A percentile compares a stretch with the other conserved stretches of the same genome.
Conservation (phyloP, 2,888 invertebrate species). For the Monoplex corrugatus region DNA sequence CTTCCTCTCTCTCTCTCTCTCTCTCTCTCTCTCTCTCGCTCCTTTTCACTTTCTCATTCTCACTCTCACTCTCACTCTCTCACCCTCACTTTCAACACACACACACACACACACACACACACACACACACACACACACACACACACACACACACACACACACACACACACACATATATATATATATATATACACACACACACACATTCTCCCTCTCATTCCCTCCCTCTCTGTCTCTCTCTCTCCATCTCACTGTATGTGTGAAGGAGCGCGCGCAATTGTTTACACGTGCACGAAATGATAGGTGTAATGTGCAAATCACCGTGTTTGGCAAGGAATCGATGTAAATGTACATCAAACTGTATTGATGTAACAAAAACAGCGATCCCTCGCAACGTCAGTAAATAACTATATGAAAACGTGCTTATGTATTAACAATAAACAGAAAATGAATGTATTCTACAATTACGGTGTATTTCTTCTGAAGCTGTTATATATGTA, state of each 20-base stretch:
- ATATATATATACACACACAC: background rate
- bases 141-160: background rate
- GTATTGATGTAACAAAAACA: too few species aligned
- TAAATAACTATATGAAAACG: too few species aligned
- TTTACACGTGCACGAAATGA: too few species aligned
- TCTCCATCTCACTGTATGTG: background rate
- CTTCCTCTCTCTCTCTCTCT: background rate
- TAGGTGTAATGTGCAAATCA: too few species aligned
- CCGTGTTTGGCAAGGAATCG: too few species aligned
- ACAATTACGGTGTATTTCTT: too few species aligned
- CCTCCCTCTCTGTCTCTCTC: background rate
- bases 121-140: background rate
- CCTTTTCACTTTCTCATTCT: background rate
- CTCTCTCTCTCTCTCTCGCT: background rate
- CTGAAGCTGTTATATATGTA: too few species aligned
- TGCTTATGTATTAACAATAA: too few species aligned
- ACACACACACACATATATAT: background rate
- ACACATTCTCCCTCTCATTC: background rate
- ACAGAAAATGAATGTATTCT: too few species aligned
- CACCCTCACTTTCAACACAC: too few species aligned
- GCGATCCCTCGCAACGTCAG: too few species aligned
- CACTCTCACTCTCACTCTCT: background rate
- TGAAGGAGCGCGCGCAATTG: background rate
- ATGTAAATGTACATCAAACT: too few species aligned
- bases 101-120: slow-evolving; percentile 8